A percentile compares a stretch with the other conserved stretches of the same genome.
Conservation (phyloP, 2,888 invertebrate genomes). For the Drosophila putrida region DNA sequence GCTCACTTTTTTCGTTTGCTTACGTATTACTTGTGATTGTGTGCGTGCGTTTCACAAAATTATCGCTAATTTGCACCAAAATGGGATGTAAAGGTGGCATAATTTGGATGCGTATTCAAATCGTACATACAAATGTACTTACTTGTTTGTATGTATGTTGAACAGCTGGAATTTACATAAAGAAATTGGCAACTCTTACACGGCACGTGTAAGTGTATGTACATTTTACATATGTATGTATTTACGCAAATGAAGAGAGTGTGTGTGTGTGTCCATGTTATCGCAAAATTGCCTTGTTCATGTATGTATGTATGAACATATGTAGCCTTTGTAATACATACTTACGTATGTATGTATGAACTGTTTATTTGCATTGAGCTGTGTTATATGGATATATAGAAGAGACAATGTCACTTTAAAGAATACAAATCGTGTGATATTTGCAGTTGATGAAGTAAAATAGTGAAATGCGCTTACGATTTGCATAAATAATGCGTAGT, state of each 20-base stretch:
- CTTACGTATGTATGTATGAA: slow-evolving; percentile 9
- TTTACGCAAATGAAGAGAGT: slow-evolving; percentile 14
- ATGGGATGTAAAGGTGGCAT: slow-evolving; percentile 63
- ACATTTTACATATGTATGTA: slow-evolving; percentile 27
- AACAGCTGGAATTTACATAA: slow-evolving; percentile 73
- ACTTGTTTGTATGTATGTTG: slow-evolving; percentile 4
- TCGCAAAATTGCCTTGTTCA: slow-evolving; percentile 43
- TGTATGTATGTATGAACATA: neutral
- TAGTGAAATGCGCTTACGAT: slow-evolving; percentile 38
- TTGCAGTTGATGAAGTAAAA: slow-evolving; percentile 44
- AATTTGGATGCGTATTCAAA: slow-evolving; percentile 58
- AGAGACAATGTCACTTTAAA: slow-evolving; percentile 11
- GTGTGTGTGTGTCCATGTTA: slow-evolving; percentile 43
- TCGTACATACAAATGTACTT: neutral
- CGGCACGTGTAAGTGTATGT: slow-evolving; percentile 64
- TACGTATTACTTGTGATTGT: slow-evolving; percentile 75
- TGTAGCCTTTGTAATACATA: slow-evolving; percentile 7
- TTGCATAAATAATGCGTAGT: slow-evolving; percentile 62
- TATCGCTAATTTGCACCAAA: slow-evolving; percentile 71
- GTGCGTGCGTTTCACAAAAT: slow-evolving; percentile 72
- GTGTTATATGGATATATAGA: slow-evolving; percentile 32
- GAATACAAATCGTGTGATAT: slow-evolving; percentile 29
- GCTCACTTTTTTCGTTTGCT: slow-evolving; percentile 79
- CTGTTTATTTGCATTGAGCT: slow-evolving; percentile 52
- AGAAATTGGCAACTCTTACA: slow-evolving; percentile 63